Percentiles rank a stretch among this genome's conserved stretches.
phyloP scores from a whole-genome alignment of 2,797 vertebrate genomes.

The Esox masquinongy region DNA sequence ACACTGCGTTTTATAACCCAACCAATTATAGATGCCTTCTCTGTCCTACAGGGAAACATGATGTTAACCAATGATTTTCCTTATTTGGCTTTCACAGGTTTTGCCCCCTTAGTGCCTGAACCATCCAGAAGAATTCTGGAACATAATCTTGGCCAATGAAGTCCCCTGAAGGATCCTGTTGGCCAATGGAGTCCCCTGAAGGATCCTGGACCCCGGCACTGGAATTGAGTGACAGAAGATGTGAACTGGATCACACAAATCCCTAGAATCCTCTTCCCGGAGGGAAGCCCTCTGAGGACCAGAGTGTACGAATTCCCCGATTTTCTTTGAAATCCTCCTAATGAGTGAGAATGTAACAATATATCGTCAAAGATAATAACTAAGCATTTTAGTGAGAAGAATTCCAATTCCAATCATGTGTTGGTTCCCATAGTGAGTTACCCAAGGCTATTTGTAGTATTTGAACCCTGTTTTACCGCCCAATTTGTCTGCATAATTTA shows the following conservation, averaged over 20 bases:
- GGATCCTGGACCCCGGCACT: slow-evolving; percentile 40
- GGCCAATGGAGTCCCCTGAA: slow-evolving; percentile 31
- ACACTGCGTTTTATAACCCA: neutral
- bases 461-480: neutral
- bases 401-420: neutral
- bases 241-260: slow-evolving; percentile 32
- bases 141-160: slow-evolving; percentile 18
- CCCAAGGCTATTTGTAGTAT: neutral
- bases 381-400: neutral
- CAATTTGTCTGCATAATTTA: neutral
- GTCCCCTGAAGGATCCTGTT: slow-evolving; percentile 43
- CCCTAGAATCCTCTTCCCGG: slow-evolving; percentile 45
- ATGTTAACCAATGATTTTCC: slow-evolving; percentile 10
- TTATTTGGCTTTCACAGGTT: slow-evolving; percentile 58
- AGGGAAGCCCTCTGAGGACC: slow-evolving; percentile 16
- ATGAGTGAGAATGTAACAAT: neutral
- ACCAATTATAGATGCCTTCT: neutral
- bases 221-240: slow-evolving; percentile 51
- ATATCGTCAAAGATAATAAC: neutral
- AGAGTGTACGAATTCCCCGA: neutral
- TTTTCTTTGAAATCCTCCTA: neutral
- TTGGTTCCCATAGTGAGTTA: neutral
- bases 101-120: slow-evolving; percentile 33
- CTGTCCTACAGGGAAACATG: neutral
- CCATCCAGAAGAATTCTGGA: slow-evolving; percentile 47